A percentile compares a stretch with the other conserved stretches of the same genome.
Evolutionary conservation across 2,888 invertebrate species (phyloP).

Genomic region (Perdita meconis): DNA sequence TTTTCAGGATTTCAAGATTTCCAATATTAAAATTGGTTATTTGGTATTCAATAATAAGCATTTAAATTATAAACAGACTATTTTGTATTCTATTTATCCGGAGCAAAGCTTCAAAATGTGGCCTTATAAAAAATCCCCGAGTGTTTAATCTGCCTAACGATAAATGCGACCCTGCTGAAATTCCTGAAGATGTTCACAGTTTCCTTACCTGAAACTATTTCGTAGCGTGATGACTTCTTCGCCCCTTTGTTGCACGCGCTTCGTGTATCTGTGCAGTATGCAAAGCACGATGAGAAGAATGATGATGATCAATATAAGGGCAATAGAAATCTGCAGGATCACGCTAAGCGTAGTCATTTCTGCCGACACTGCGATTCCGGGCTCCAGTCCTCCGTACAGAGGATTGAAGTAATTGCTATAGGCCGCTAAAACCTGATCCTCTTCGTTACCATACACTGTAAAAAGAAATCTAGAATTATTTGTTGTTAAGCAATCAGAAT

Average conservation of each 20-base stretch:
- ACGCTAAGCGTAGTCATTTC: constrained; percentile 86
- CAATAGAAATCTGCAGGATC: constrained; percentile 89
- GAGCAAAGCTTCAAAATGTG: too few relatives aligned
- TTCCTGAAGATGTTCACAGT: too few relatives aligned
- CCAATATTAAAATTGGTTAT: too few relatives aligned
- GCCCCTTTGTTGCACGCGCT: constrained; percentile 88
- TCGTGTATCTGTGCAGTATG: constrained; percentile 88
- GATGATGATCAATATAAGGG: constrained; percentile 87
- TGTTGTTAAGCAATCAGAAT: too few relatives aligned
- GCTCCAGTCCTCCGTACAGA: constrained; percentile 89
- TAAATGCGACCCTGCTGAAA: too few relatives aligned
- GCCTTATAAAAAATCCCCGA: too few relatives aligned
- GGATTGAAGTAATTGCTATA: constrained; percentile 92
- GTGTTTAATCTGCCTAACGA: too few relatives aligned
- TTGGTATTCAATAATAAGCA: too few relatives aligned
- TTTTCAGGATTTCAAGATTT: too few relatives aligned
- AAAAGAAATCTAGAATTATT: constrained; percentile 47
- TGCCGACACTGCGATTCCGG: constrained; percentile 82
- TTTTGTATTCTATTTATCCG: too few relatives aligned
- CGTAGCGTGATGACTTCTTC: constrained; percentile 89
- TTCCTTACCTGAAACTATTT: constrained; percentile 87
- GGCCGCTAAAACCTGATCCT: constrained; percentile 86
- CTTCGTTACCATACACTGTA: constrained; percentile 85
- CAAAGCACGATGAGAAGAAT: constrained; percentile 88
- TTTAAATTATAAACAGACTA: too few relatives aligned